Evolutionary conservation across 2,888 invertebrate species (phyloP).

Genomic region (Drosophila meridionalis): DNA sequence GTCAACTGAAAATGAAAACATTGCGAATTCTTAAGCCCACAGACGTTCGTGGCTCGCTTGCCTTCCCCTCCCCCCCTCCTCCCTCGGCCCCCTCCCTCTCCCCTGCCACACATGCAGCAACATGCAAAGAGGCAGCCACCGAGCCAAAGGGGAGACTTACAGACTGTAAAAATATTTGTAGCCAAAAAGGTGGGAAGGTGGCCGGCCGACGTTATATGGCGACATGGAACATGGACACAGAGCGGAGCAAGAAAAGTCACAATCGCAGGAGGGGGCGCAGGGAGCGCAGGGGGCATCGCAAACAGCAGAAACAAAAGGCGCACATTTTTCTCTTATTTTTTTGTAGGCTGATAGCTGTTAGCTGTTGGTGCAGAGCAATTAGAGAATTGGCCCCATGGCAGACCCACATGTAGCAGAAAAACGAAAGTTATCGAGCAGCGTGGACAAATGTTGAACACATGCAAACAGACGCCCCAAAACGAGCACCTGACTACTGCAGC

Average conservation of each 20-base stretch:
- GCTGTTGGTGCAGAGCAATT: constrained; percentile 65
- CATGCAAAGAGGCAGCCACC: constrained; percentile 20
- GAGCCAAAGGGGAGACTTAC: constrained; percentile 20
- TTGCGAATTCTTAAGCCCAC: constrained; percentile 53
- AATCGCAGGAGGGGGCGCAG: not conserved
- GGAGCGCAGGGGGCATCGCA: not conserved
- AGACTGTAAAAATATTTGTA: constrained; percentile 27
- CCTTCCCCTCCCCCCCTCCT: not conserved
- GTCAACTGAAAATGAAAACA: constrained; percentile 68
- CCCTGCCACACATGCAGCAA: constrained; percentile 29
- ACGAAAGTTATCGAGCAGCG: constrained; percentile 68
- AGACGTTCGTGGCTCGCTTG: constrained; percentile 11
- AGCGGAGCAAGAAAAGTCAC: constrained; percentile 25
- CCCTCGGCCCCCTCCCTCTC: not conserved
- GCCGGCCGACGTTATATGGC: constrained; percentile 44
- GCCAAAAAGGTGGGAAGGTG: constrained; percentile 50
- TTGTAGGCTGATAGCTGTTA: constrained; percentile 1
- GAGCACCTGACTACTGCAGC: constrained; percentile 22
- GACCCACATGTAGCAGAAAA: constrained; percentile 37
- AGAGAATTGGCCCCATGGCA: constrained; percentile 63
- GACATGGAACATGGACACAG: constrained; percentile 61
- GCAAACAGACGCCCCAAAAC: constrained; percentile 54
- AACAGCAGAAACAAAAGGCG: not conserved
- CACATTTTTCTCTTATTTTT: not conserved
- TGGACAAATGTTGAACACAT: constrained; percentile 75